phyloP scores from a whole-genome alignment of 2,888 invertebrate species.

The Ptilodon capucinus region DNA sequence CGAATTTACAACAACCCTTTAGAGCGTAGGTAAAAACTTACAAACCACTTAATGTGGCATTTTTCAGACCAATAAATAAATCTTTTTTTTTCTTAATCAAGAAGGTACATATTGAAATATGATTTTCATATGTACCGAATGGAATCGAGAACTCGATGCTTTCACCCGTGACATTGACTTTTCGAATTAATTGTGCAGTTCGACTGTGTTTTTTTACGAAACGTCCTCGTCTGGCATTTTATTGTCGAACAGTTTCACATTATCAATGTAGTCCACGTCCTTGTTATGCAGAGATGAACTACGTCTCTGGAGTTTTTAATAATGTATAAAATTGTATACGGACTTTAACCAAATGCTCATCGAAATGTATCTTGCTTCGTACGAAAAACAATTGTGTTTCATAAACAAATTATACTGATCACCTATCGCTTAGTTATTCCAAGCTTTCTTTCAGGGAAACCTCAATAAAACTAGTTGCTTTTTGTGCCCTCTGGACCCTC shows the following conservation, averaged over 20 bases:
- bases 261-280: background rate
- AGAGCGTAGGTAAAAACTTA: too few relatives aligned
- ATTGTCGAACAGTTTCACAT: background rate
- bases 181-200: background rate
- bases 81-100: too few relatives aligned
- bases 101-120: too few relatives aligned
- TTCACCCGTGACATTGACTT: constrained; percentile 1
- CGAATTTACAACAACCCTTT: too few relatives aligned
- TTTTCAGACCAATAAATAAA: too few relatives aligned
- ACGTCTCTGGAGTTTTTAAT: background rate
- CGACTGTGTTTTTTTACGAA: background rate
- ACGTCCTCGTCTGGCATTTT: background rate
- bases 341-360: too few relatives aligned
- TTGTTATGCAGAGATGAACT: background rate
- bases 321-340: too few relatives aligned
- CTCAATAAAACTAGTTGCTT: background rate
- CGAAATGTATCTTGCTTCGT: too few relatives aligned
- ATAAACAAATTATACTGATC: too few relatives aligned
- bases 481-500: constrained; percentile 8
- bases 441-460: constrained; percentile 2
- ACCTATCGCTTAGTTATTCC: constrained; percentile 9
- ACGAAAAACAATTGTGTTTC: too few relatives aligned
- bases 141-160: background rate
- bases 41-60: too few relatives aligned
- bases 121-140: background rate